Conservation (phyloP, 2,797 vertebrate species). For the Arrhamphus sclerolepis region DNA sequence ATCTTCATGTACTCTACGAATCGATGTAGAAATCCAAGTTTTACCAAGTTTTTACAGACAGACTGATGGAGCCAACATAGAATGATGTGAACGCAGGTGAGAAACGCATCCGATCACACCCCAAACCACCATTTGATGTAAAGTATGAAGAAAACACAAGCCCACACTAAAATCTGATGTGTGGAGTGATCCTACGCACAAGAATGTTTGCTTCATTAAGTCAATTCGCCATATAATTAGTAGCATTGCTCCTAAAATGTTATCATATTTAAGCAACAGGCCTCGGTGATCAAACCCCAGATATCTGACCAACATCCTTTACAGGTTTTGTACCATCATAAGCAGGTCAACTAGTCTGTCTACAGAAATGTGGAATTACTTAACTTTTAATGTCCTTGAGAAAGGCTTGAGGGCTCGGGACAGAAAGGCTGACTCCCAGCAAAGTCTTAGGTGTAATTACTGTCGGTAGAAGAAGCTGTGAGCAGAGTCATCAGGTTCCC, state of each 20-base stretch:
- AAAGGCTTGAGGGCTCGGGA: slow-evolving; percentile 11
- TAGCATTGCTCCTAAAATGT: neutral
- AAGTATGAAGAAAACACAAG: too few relatives aligned
- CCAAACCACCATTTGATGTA: too few relatives aligned
- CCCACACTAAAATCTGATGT: too few relatives aligned
- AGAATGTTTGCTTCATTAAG: too few relatives aligned
- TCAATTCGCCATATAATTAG: slow-evolving; percentile 31
- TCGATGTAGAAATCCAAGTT: slow-evolving; percentile 51
- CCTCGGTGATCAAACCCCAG: slow-evolving; percentile 25
- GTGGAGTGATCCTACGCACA: too few relatives aligned
- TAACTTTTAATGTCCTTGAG: slow-evolving; percentile 22
- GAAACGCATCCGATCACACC: neutral
- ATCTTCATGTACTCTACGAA: slow-evolving; percentile 29
- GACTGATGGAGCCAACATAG: slow-evolving; percentile 12
- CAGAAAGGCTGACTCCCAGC: slow-evolving; percentile 18
- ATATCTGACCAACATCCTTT: slow-evolving; percentile 28
- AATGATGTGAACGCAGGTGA: neutral
- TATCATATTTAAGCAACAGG: slow-evolving; percentile 10
- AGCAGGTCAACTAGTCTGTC: slow-evolving; percentile 41
- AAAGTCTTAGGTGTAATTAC: slow-evolving; percentile 29
- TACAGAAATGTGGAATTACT: slow-evolving; percentile 43
- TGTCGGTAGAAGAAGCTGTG: slow-evolving; percentile 24
- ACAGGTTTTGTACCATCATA: slow-evolving; percentile 21
- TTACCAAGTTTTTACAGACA: slow-evolving; percentile 4
- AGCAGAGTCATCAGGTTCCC: slow-evolving; percentile 27